phyloP scores from a whole-genome alignment of 2,888 invertebrate species.

The Asteroscopus sphinx region DNA sequence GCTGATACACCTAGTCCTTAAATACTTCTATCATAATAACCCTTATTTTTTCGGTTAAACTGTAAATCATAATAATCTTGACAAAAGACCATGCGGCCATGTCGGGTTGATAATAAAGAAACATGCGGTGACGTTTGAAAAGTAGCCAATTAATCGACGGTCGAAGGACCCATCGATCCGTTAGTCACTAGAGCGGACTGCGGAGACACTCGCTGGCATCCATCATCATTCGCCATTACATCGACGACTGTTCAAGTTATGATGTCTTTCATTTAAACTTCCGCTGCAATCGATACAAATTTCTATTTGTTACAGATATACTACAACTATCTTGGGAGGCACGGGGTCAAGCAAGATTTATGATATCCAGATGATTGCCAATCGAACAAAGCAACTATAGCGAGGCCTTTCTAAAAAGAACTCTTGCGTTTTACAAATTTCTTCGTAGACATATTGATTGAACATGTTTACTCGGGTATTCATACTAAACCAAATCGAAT shows the following conservation, averaged over 20 bases:
- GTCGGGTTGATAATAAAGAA: conserved; percentile 73
- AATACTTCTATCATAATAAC: conserved; percentile 6
- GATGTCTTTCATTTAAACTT: conserved; percentile 41
- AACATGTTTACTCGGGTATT: too few relatives aligned
- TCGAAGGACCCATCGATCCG: conserved; percentile 56
- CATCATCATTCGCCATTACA: conserved; percentile 35
- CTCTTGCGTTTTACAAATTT: too few relatives aligned
- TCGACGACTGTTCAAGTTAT: conserved; percentile 60
- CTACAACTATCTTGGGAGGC: conserved; percentile 4
- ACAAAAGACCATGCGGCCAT: conserved; percentile 48
- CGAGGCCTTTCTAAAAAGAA: too few relatives aligned
- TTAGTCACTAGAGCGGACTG: conserved; percentile 64
- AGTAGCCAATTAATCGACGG: conserved; percentile 76
- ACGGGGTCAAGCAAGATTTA: conserved; percentile 8
- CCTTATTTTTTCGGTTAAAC: conserved; percentile 6
- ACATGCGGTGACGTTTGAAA: conserved; percentile 76
- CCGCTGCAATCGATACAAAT: conserved; percentile 6
- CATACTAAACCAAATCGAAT: too few relatives aligned
- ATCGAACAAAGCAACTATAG: background rate
- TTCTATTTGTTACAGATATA: conserved; percentile 3
- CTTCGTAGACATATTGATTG: too few relatives aligned
- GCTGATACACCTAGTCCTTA: conserved; percentile 6
- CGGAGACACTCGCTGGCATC: conserved; percentile 64
- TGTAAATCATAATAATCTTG: conserved; percentile 34
- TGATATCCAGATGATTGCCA: conserved; percentile 7